These are phyloP conservation scores for Psettodes erumei DNA, from an alignment of 2,113 vertebrate species.

Conservation along the genomic window DNA sequence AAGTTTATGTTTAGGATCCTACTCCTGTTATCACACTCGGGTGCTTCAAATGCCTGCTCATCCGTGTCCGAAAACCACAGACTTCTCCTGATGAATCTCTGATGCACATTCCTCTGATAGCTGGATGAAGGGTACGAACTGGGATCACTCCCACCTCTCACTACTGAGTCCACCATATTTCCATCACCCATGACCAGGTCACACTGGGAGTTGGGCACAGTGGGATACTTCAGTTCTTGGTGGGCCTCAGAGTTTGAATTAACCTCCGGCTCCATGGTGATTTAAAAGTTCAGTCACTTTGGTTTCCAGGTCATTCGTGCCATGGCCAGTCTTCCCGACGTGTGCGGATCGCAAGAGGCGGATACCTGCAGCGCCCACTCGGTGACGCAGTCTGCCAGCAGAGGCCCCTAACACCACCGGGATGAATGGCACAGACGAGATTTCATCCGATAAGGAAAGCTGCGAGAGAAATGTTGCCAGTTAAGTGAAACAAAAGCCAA, in stretches of 20 bases:
- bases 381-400: slow-evolving; percentile 79
- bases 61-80: slow-evolving; percentile 92
- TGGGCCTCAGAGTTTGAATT: slow-evolving; percentile 40
- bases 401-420: slow-evolving; percentile 61
- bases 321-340: slow-evolving; percentile 76
- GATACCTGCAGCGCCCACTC: slow-evolving; percentile 78
- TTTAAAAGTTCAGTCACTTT: slow-evolving; percentile 63
- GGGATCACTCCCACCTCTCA: slow-evolving; percentile 78
- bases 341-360: slow-evolving; percentile 55
- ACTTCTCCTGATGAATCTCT: slow-evolving; percentile 91
- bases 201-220: slow-evolving; percentile 64
- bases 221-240: slow-evolving; percentile 56
- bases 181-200: slow-evolving; percentile 59
- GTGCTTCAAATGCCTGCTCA: slow-evolving; percentile 85
- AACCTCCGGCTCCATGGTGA: slow-evolving; percentile 75
- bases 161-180: slow-evolving; percentile 68
- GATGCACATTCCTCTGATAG: slow-evolving; percentile 82
- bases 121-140: slow-evolving; percentile 68
- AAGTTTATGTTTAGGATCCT: slow-evolving; percentile 75
- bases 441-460: slow-evolving; percentile 54
- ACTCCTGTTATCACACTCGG: slow-evolving; percentile 80
- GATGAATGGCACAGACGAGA: slow-evolving; percentile 58
- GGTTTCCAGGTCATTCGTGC: slow-evolving; percentile 73
- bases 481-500: slow-evolving; percentile 27
- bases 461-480: slow-evolving; percentile 46